phyloP scores from a whole-genome alignment of 35 echinoderm and acorn worm species.

The Eucidaris tribuloides region DNA sequence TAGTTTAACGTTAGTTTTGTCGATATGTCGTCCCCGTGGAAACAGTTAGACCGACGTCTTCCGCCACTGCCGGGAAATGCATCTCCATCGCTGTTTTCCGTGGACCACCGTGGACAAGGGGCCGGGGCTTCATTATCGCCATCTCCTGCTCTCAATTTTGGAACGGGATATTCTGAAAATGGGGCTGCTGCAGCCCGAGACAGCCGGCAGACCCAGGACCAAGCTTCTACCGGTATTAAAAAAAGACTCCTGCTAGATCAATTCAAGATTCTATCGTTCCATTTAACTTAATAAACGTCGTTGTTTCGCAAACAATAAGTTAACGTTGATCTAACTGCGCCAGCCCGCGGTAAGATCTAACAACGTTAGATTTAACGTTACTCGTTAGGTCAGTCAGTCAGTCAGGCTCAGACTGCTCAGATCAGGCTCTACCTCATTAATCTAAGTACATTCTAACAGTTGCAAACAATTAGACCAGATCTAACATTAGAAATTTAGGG shows the following conservation, averaged over 20 bases:
- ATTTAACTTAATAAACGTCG: too few relatives aligned
- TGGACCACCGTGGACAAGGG: neutral
- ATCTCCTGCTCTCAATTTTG: neutral
- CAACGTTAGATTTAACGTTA: too few relatives aligned
- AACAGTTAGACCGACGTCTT: slow-evolving; percentile 71
- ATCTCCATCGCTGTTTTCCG: slow-evolving; percentile 45
- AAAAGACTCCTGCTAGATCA: neutral
- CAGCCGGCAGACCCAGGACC: neutral
- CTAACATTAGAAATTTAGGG: too few relatives aligned
- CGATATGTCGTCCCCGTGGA: slow-evolving; percentile 88
- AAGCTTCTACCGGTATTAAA: neutral
- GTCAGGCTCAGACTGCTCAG: too few relatives aligned
- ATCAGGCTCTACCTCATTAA: too few relatives aligned
- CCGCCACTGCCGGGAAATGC: slow-evolving; percentile 84
- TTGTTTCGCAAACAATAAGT: too few relatives aligned
- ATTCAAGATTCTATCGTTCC: neutral
- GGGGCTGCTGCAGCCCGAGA: neutral
- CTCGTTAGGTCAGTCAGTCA: too few relatives aligned
- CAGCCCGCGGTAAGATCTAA: too few relatives aligned
- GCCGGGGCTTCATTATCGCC: neutral
- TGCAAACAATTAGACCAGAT: too few relatives aligned
- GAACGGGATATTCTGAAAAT: neutral
- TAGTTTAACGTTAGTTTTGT: neutral
- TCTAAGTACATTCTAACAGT: too few relatives aligned
- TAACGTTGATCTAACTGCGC: too few relatives aligned